Evolutionary conservation across 30 jellyfish, hydroid and myxozoan species (phyloP).

Genomic region (Morbakka virulenta): DNA sequence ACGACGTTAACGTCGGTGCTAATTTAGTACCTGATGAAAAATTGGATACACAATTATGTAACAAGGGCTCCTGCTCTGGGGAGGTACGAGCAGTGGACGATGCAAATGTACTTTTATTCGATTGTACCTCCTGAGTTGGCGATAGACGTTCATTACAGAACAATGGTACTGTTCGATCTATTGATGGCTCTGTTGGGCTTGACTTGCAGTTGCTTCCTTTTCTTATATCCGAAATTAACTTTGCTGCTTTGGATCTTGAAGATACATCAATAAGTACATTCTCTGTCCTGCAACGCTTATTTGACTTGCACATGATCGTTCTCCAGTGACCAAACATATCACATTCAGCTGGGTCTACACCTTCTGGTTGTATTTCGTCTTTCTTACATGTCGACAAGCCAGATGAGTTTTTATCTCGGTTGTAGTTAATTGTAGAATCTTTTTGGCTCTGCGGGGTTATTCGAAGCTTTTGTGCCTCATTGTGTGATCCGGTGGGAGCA

Average conservation of each 20-base stretch:
- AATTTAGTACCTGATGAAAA: neutral
- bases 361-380: neutral
- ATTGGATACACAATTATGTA: neutral
- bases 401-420: neutral
- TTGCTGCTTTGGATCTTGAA: neutral
- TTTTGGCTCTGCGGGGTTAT: neutral
- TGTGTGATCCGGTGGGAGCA: neutral
- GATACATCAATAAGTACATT: neutral
- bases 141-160: neutral
- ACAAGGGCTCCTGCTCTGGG: neutral
- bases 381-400: neutral
- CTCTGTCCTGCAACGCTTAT: neutral
- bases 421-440: neutral
- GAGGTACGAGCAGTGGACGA: neutral
- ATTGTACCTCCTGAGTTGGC: neutral
- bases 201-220: neutral
- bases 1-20: neutral
- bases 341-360: neutral
- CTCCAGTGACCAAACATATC: neutral
- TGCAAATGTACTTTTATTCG: neutral
- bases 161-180: neutral
- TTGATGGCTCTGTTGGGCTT: neutral
- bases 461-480: neutral
- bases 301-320: neutral
- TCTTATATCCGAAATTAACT: neutral